Evolutionary conservation across 2,113 vertebrate species (phyloP).

Genomic region (Desmodus rotundus): DNA sequence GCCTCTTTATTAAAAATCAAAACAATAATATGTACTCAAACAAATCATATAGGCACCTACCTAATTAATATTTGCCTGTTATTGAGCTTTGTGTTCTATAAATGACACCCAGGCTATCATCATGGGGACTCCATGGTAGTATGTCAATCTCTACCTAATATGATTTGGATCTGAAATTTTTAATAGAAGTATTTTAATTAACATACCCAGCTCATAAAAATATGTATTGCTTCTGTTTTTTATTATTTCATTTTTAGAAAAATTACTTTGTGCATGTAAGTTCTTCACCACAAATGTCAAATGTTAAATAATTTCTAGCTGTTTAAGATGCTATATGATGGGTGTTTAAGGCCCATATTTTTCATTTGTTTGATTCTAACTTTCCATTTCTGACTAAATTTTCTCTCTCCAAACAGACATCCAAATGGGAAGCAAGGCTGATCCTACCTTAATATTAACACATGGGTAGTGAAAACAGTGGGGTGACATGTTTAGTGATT

Average conservation of each 20-base stretch:
- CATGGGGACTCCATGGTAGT: not conserved
- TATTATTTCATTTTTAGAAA: not conserved
- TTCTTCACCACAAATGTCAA: conserved; percentile 5
- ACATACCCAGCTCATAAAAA: not conserved
- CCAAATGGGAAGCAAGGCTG: not conserved
- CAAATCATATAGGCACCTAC: not conserved
- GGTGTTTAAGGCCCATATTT: not conserved
- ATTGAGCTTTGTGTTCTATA: not conserved
- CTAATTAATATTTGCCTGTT: not conserved
- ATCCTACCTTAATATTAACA: not conserved
- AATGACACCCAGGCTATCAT: not conserved
- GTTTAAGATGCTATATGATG: not conserved
- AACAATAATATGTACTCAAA: not conserved
- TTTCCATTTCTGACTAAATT: not conserved
- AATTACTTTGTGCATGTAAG: not conserved
- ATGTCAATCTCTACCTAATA: not conserved
- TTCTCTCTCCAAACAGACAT: not conserved
- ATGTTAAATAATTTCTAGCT: not conserved
- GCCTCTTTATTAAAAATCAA: not conserved
- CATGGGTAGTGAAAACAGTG: not conserved
- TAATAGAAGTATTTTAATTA: not conserved
- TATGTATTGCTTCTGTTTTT: not conserved
- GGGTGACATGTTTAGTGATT: not conserved
- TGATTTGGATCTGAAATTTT: not conserved
- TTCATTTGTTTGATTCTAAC: not conserved